Evolutionary conservation across 2,888 invertebrate species (phyloP), one percentile per base, ranked within the genome.

Genomic region (Drosophila glabriapex): DNA sequence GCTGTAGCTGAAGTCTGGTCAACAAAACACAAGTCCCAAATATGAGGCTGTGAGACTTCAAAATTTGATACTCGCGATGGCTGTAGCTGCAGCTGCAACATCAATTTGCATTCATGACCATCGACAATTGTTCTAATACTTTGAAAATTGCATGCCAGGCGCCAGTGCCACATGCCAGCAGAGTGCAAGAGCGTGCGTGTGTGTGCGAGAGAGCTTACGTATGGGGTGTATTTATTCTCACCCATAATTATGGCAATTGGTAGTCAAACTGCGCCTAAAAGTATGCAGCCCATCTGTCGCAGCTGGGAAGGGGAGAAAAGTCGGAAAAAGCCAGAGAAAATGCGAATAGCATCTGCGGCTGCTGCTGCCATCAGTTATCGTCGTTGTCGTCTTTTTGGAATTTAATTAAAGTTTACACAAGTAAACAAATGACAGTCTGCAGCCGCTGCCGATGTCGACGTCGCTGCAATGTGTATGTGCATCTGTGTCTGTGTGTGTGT

Each of bases 391-490:
- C 84, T 82, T 89, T 85, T 89, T 89, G 86, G 85, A 87, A 87
- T 87, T 87, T 87, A 87, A 87, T 87, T 87, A 87, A 87, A 87
- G 73, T 85, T 90, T 83, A 85, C 90, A 90, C 90, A 89, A 89
- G 89, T 80, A 89, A 87, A 89, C 88, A 89, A 89, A 87, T 85
- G 90, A 82, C 90, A 86, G 85, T 85, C 88, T 85, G 85, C 87
- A 87, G 78, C 72, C 85, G 66, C 66, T 68, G 83, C 71, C 80
- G 61, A 70, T 59, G 59, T 39, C 71, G 46, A 39, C 58, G 64
- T 35, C 53, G 65, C 73, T 46, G 66, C 37, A 50, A 52, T 71
- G 56, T 50, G 46, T 25, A 50, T 50, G 35, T 64, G 46, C 70
- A 52, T 55, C 10, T 75, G 37, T 64, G 28, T 66, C 28, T 55